Conservation (phyloP, 1,140 invertebrate species). For the Schlechtendalia chinensis region DNA sequence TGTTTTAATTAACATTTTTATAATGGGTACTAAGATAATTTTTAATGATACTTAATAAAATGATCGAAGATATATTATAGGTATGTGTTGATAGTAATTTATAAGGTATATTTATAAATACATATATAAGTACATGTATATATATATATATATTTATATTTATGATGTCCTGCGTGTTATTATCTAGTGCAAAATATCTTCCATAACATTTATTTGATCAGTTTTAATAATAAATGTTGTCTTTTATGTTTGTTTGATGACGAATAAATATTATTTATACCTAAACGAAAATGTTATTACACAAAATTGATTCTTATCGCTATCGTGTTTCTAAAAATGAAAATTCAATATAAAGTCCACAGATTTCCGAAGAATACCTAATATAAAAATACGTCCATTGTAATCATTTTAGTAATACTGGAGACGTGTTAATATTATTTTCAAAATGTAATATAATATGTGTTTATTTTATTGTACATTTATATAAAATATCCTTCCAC, state of each 20-base stretch:
- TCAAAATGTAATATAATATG: neutral
- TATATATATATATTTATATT: no score
- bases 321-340: neutral
- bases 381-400: neutral
- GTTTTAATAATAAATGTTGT: neutral
- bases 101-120: neutral
- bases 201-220: slow-evolving; percentile 4
- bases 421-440: neutral
- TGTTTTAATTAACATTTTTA: neutral
- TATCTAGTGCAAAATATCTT: neutral
- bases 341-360: neutral
- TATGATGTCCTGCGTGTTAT: neutral
- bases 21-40: no score
- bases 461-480: neutral
- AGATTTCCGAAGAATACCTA: neutral
- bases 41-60: neutral
- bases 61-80: neutral
- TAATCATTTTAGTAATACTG: neutral
- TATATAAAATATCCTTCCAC: no score
- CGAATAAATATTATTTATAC: slow-evolving; percentile 17
- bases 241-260: slow-evolving; percentile 15
- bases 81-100: neutral
- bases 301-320: slow-evolving; percentile 1
- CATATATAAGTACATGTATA: no score
- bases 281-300: neutral